phyloP scores from a whole-genome alignment of 1,140 invertebrate species.

The Lordiphosa clarofinis region DNA sequence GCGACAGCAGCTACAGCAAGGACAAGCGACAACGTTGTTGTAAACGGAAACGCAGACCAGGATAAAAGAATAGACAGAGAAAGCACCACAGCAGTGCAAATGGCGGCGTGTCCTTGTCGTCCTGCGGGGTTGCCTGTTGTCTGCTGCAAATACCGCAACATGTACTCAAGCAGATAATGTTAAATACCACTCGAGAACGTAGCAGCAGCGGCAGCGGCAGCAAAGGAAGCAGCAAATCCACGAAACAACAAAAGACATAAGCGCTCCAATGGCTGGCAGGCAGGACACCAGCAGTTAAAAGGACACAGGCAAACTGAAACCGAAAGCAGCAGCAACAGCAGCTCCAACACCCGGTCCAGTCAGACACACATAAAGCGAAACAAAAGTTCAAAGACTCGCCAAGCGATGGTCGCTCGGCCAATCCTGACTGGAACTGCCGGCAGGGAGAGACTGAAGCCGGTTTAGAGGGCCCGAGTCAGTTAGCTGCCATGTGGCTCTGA shows the following conservation, averaged over 20 bases:
- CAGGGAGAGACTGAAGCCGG: slow-evolving; percentile 7
- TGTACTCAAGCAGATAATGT: slow-evolving; percentile 78
- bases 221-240: slow-evolving; percentile 74
- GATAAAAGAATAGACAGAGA: slow-evolving; percentile 23
- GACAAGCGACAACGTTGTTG: slow-evolving; percentile 20
- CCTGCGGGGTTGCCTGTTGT: slow-evolving; percentile 50
- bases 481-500: slow-evolving; percentile 44
- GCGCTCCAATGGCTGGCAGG: slow-evolving; percentile 46
- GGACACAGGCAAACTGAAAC: slow-evolving; percentile 63
- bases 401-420: slow-evolving; percentile 14
- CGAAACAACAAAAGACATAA: slow-evolving; percentile 75
- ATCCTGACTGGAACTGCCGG: slow-evolving; percentile 16
- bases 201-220: slow-evolving; percentile 17
- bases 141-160: slow-evolving; percentile 77
- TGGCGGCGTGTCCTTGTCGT: slow-evolving; percentile 65
- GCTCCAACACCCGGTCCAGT: slow-evolving; percentile 31
- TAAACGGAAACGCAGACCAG: slow-evolving; percentile 70
- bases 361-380: slow-evolving; percentile 34
- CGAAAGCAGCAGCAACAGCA: slow-evolving; percentile 38
- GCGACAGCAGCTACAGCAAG: slow-evolving; percentile 35
- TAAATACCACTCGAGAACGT: slow-evolving; percentile 69
- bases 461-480: slow-evolving; percentile 26
- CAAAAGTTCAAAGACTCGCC: slow-evolving; percentile 66
- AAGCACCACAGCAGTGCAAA: slow-evolving; percentile 40
- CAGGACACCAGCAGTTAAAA: slow-evolving; percentile 53